Percentiles rank a stretch among this genome's conserved stretches.
Conservation (phyloP, 92 coral and sea anemone genomes). For the Galaxea fascicularis region DNA sequence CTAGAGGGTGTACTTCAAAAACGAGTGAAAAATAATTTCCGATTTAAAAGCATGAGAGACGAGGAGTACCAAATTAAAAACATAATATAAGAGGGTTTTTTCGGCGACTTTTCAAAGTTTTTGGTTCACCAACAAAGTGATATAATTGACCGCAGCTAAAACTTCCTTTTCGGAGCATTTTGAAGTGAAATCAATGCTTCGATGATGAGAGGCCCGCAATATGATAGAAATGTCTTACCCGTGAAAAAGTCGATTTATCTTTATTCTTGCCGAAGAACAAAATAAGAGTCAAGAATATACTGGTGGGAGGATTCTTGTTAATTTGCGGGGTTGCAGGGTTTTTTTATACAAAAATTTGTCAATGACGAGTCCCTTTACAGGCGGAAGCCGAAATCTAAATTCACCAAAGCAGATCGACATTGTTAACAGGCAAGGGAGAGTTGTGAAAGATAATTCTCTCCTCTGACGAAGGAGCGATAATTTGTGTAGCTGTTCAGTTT, state of each 20-base stretch:
- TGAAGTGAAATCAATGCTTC: not conserved
- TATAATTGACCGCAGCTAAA: constrained; percentile 43
- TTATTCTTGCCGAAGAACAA: not conserved
- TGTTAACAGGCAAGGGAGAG: not conserved
- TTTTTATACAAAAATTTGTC: not conserved
- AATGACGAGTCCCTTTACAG: not conserved
- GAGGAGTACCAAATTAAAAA: not conserved
- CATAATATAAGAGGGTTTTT: constrained; percentile 16
- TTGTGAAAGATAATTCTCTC: not conserved
- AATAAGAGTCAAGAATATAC: not conserved
- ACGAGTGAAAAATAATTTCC: constrained; percentile 52
- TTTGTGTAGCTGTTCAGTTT: not conserved
- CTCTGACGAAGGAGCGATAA: too few species aligned
- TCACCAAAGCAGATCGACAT: too few species aligned
- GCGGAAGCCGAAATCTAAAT: not conserved
- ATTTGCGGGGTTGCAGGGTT: not conserved
- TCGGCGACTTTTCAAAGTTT: constrained; percentile 8
- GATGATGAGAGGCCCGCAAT: not conserved
- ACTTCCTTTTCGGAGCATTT: constrained; percentile 2
- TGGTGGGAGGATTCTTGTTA: not conserved
- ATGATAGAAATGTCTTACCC: not conserved
- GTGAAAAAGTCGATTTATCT: not conserved
- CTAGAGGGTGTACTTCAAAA: constrained; percentile 34
- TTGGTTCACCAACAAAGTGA: constrained; percentile 37
- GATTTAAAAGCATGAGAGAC: constrained; percentile 26